Conservation (phyloP, 2,113 vertebrate species). For the Lucifuga dentata region DNA sequence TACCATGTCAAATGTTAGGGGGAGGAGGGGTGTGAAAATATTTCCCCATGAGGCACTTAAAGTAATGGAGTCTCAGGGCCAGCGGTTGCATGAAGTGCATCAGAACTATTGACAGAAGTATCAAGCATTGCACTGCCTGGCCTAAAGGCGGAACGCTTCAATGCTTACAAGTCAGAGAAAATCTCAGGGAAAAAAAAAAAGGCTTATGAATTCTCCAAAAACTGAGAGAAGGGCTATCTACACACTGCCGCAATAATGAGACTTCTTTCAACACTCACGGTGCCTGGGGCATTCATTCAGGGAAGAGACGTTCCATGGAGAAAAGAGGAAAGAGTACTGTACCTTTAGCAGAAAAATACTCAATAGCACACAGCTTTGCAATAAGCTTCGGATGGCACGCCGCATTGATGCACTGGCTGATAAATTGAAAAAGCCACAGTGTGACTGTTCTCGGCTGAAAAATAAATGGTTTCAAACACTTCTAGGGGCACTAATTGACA, state of each 20-base stretch:
- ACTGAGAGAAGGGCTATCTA: constrained; percentile 58
- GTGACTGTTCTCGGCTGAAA: constrained; percentile 40
- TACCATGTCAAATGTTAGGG: constrained; percentile 54
- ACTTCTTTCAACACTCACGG: constrained; percentile 77
- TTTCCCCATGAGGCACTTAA: constrained; percentile 73
- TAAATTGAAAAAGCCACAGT: constrained; percentile 52
- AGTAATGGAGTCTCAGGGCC: constrained; percentile 76
- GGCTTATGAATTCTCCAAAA: constrained; percentile 70
- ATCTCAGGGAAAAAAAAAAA: constrained; percentile 73
- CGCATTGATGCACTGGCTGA: constrained; percentile 46
- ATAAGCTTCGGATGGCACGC: constrained; percentile 42
- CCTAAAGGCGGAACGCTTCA: constrained; percentile 77
- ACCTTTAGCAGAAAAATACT: constrained; percentile 70
- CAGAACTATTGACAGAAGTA: constrained; percentile 76
- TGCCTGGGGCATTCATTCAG: constrained; percentile 73
- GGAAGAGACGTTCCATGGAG: constrained; percentile 70
- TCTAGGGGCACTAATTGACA: constrained; percentile 48
- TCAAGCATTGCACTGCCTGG: constrained; percentile 66
- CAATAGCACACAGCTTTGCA: constrained; percentile 63
- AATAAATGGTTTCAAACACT: constrained; percentile 32
- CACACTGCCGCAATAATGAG: constrained; percentile 74
- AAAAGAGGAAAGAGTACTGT: constrained; percentile 63
- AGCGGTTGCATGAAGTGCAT: constrained; percentile 66
- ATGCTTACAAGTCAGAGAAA: constrained; percentile 74
- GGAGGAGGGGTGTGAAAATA: constrained; percentile 57